Base-by-base conservation (phyloP, 2,888 invertebrate species). In the Eudemis profundana region DNA sequence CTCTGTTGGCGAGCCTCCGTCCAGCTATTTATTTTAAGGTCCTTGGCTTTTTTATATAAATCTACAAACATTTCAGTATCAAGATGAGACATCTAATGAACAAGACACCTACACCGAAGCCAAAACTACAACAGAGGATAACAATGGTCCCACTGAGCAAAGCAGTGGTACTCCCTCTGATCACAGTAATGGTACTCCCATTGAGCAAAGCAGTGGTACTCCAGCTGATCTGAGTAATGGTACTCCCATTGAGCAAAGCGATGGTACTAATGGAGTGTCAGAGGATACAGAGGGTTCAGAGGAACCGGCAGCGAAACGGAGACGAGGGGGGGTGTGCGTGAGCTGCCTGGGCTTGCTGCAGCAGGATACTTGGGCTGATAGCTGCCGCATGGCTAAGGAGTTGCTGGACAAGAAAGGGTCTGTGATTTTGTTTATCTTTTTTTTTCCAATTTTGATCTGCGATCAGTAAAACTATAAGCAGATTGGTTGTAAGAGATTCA, bases 261-360 rank as follows among this genome's bases (percentile, higher is more conserved):
- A n/a, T 0, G 56, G 17, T 4, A 23, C 63, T n/a, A 63, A 63
- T 3, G 63, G 63, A 33, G 63, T 33, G 2, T 17, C 50, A 4
- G 54, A 53, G 21, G 27, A n/a, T 0, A n/a, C 5, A 44, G 64
- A 69, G n/a, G 36, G 40, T 8, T 5, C 8, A 8, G 33, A 33
- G 7, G 60, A 40, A 0, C 83, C 84, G 0, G 73, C 80, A 2
- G 63, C 73, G 27, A 94, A 94, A 77, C 89, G 87, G 67, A 75
- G 82, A 4, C 94, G 94, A 68, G 69, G 78, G 0, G 90, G 87
- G 70, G 84, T 93, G 0, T 97, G 97, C 75, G 83, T 93, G 0
- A 93, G 94, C 54, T 97, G 97, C 77, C 84, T 97, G 4, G 96
- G 96, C 0, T 85, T 97, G 4, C 92, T 97, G 57, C 95, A 96